Evolutionary conservation across 2,888 invertebrate species (phyloP).

Genomic region (Acrobasis consociella): DNA sequence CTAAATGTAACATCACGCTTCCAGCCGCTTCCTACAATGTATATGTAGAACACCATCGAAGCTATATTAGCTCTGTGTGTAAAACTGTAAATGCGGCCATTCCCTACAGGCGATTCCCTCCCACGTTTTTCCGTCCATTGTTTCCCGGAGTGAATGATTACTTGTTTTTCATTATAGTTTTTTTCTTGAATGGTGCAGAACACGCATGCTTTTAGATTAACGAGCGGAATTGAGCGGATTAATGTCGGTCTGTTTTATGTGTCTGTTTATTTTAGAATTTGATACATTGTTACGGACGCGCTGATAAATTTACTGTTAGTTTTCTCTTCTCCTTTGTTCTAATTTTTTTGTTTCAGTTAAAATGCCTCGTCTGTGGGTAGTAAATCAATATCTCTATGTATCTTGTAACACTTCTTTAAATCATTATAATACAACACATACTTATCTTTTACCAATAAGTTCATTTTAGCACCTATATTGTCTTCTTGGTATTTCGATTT

Average conservation of each 20-base stretch:
- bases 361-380: too few species aligned
- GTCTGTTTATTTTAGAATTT: slow-evolving; percentile 22
- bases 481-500: too few species aligned
- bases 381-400: too few species aligned
- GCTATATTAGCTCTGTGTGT: background rate
- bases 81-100: background rate
- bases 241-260: slow-evolving; percentile 12
- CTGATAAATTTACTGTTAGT: background rate
- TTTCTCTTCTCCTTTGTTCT: too few species aligned
- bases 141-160: slow-evolving; percentile 23
- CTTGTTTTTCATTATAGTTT: slow-evolving; percentile 17
- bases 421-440: too few species aligned
- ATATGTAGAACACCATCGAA: background rate
- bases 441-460: too few species aligned
- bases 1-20: too few species aligned
- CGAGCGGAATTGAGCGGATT: slow-evolving; percentile 13
- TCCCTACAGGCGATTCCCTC: slow-evolving; percentile 7
- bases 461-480: too few species aligned
- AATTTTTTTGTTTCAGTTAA: too few species aligned
- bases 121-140: slow-evolving; percentile 24
- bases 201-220: slow-evolving; percentile 21
- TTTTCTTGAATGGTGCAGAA: slow-evolving; percentile 19
- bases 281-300: slow-evolving; percentile 17
- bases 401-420: too few species aligned
- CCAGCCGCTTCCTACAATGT: too few species aligned